Evolutionary conservation across 2,888 invertebrate genomes (phyloP).

Genomic region (Eilema sororculum): DNA sequence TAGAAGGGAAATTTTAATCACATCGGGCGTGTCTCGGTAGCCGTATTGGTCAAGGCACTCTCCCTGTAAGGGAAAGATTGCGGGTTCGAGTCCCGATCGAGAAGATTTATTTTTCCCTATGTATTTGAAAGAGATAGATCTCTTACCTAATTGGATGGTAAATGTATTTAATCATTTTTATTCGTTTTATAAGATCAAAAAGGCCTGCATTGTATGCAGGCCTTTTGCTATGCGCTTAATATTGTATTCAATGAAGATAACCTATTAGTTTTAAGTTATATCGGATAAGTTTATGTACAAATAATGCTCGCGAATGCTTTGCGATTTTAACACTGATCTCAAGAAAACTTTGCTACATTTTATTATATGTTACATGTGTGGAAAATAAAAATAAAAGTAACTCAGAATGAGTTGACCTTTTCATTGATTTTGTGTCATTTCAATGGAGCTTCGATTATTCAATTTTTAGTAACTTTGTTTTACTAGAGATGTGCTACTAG

Average conservation of each 20-base stretch:
- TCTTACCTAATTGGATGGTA: too few relatives aligned
- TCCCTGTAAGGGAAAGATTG: too few relatives aligned
- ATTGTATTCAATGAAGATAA: neutral
- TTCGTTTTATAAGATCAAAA: too few relatives aligned
- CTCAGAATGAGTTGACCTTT: neutral
- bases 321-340: neutral
- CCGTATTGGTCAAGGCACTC: too few relatives aligned
- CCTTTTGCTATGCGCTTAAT: neutral
- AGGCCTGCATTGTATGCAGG: neutral
- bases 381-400: neutral
- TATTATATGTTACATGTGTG: neutral
- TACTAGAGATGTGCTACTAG: too few relatives aligned
- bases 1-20: too few relatives aligned
- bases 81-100: too few relatives aligned
- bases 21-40: too few relatives aligned
- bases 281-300: neutral
- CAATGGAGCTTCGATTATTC: neutral
- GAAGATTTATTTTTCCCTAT: too few relatives aligned
- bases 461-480: too few relatives aligned
- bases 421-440: neutral
- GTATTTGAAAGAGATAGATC: too few relatives aligned
- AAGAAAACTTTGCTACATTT: neutral
- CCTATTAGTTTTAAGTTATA: neutral
- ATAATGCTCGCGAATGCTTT: conserved; percentile 1
- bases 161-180: too few relatives aligned